Conservation (phyloP, 1,140 invertebrate species). For the Goniozus legneri region DNA sequence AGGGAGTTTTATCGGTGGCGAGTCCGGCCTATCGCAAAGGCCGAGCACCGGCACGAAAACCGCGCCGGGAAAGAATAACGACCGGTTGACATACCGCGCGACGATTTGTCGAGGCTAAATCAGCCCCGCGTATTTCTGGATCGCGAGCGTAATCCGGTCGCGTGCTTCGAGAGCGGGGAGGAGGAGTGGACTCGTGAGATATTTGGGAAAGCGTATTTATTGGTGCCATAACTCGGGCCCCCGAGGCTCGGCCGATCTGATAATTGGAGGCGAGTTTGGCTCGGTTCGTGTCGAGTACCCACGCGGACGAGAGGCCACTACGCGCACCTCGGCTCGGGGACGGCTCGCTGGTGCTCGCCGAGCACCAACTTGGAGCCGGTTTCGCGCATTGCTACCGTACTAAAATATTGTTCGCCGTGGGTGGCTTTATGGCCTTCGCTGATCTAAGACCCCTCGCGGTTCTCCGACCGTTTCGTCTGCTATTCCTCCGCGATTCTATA, state of each 20-base stretch:
- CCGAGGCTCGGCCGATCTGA: constrained; percentile 31
- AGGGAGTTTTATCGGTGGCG: no score
- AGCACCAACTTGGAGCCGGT: constrained; percentile 27
- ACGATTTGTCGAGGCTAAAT: no score
- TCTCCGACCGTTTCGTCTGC: no score
- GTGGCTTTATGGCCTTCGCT: constrained; percentile 43
- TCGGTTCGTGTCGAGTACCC: no score
- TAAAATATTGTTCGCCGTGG: constrained; percentile 49
- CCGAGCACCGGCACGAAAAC: no score
- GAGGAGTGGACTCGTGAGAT: constrained; percentile 19
- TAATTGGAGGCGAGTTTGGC: constrained; percentile 36
- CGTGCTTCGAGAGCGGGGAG: constrained; percentile 13
- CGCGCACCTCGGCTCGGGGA: no score
- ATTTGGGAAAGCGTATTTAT: constrained; percentile 32
- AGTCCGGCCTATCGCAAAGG: no score
- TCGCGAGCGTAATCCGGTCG: neutral
- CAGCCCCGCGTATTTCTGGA: no score
- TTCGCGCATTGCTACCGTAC: constrained; percentile 44
- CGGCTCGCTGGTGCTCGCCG: constrained; percentile 15
- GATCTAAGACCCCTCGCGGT: constrained; percentile 36
- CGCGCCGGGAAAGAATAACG: no score
- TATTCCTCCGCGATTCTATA: constrained; percentile 13
- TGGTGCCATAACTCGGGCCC: constrained; percentile 24
- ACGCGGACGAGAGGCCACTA: no score
- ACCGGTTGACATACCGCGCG: no score